Conservation (phyloP, 1,140 invertebrate genomes). For the Pogonomyrmex californicus region DNA sequence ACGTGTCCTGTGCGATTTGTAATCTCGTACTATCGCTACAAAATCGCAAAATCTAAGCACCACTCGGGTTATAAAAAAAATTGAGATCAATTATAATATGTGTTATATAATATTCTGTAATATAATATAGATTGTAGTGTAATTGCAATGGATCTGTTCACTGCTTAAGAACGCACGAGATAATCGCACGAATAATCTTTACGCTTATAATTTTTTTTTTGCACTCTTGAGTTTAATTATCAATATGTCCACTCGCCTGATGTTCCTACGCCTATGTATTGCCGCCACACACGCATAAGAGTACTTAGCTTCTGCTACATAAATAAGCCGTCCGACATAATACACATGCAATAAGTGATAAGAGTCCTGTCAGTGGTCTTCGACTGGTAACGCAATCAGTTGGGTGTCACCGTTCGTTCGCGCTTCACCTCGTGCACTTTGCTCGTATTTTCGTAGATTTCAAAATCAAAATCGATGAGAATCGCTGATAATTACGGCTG, state of each 20-base stretch:
- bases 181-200: background rate
- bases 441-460: background rate
- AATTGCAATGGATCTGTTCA: background rate
- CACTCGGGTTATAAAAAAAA: conserved; percentile 5
- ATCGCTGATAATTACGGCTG: background rate
- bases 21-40: background rate
- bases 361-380: conserved; percentile 76
- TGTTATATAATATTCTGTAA: background rate
- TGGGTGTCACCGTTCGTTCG: conserved; percentile 72
- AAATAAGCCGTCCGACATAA: conserved; percentile 64
- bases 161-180: background rate
- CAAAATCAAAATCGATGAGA: conserved; percentile 17
- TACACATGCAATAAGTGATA: conserved; percentile 68
- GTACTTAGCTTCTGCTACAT: conserved; percentile 63
- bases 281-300: conserved; percentile 28
- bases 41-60: background rate
- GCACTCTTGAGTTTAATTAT: background rate
- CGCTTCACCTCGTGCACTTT: conserved; percentile 31
- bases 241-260: background rate
- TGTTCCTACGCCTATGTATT: conserved; percentile 58
- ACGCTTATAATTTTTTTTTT: background rate
- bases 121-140: background rate
- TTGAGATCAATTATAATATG: background rate
- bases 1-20: background rate
- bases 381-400: conserved; percentile 77